Evolutionary conservation across 2,797 vertebrate species (phyloP).

Genomic region (Serranus cabrilla): DNA sequence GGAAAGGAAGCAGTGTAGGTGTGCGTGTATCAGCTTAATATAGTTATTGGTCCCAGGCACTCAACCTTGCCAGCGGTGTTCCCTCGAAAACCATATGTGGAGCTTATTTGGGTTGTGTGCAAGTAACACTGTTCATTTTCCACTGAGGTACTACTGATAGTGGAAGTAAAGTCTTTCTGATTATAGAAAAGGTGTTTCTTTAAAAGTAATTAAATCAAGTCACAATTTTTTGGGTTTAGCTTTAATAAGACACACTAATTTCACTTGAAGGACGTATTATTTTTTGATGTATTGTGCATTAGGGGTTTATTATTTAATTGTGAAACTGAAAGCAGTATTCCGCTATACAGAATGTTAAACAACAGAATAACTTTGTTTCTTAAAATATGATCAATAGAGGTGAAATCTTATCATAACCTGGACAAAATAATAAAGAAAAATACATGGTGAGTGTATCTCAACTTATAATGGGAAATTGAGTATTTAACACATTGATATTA

Average conservation of each 20-base stretch:
- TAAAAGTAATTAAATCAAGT: not conserved
- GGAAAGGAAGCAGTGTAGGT: constrained; percentile 64
- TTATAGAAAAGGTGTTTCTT: not conserved
- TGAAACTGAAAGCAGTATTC: not conserved
- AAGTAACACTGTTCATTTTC: not conserved
- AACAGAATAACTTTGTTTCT: not conserved
- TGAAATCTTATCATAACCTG: not conserved
- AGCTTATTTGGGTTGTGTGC: constrained; percentile 17
- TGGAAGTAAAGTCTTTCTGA: not conserved
- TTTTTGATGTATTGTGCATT: not conserved
- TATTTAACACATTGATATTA: too few species aligned
- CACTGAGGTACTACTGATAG: not conserved
- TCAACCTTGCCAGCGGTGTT: constrained; percentile 45
- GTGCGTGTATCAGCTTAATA: constrained; percentile 48
- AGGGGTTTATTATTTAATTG: not conserved
- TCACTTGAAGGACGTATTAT: not conserved
- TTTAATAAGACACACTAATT: not conserved
- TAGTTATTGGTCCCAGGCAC: constrained; percentile 44
- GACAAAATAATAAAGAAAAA: too few species aligned
- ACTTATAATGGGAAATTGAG: too few species aligned
- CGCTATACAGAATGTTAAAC: not conserved
- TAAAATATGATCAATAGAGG: not conserved
- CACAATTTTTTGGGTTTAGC: not conserved
- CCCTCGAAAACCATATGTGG: constrained; percentile 42
- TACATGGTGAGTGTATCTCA: too few species aligned